These are phyloP conservation scores for Carpatolechia fugitivella DNA, from an alignment of 2,888 invertebrate species.

Conservation along the genomic window DNA sequence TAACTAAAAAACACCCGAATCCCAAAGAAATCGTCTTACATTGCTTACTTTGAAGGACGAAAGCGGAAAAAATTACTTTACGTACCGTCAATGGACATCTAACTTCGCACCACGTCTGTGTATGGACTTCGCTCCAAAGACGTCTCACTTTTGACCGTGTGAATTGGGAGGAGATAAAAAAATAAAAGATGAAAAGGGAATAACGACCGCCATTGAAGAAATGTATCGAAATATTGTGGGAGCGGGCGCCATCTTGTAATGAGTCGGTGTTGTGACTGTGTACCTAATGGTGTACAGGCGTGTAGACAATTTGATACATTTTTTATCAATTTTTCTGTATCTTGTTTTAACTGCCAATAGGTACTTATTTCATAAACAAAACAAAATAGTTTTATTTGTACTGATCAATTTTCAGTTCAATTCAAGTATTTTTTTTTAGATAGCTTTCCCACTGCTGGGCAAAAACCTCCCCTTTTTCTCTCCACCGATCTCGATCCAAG, in stretches of 20 bases:
- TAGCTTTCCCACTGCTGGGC: too few species aligned
- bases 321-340: too few species aligned
- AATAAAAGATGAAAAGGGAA: constrained; percentile 35
- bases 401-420: too few species aligned
- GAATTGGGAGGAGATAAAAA: constrained; percentile 43
- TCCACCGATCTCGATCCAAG: too few species aligned
- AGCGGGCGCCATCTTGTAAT: constrained; percentile 57
- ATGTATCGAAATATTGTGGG: constrained; percentile 59
- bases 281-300: constrained; percentile 37
- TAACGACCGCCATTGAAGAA: constrained; percentile 57
- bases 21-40: not conserved
- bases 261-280: constrained; percentile 35
- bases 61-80: not conserved
- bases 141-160: constrained; percentile 60
- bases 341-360: too few species aligned
- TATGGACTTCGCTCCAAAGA: constrained; percentile 26
- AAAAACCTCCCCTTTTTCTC: too few species aligned
- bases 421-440: too few species aligned
- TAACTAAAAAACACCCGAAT: constrained; percentile 14
- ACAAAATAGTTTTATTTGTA: too few species aligned
- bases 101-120: not conserved
- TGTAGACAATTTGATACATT: not conserved
- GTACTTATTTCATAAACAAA: too few species aligned
- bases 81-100: not conserved
- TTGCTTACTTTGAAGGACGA: not conserved